A percentile compares a stretch with the other conserved stretches of the same genome.
phyloP scores from a whole-genome alignment of 2,888 invertebrate genomes.

The Zaprionus bogoriensis region DNA sequence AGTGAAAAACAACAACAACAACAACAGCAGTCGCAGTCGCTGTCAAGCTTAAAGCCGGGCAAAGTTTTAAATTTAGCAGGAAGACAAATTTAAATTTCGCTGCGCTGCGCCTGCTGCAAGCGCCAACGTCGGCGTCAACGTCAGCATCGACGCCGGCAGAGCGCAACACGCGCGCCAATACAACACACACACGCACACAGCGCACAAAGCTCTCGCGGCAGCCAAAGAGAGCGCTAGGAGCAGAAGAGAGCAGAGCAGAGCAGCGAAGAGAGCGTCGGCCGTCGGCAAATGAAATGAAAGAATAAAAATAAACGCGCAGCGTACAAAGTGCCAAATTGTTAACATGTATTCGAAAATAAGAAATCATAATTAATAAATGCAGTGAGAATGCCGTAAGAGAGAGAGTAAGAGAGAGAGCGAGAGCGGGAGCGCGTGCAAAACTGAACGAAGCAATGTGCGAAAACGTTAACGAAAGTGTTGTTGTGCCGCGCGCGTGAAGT shows the following conservation, averaged over 20 bases:
- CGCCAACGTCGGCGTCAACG: constrained; percentile 22
- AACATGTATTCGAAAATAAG: constrained; percentile 31
- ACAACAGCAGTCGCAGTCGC: constrained; percentile 13
- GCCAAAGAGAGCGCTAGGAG: not conserved
- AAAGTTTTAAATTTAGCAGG: constrained; percentile 38
- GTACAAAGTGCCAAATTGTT: constrained; percentile 66
- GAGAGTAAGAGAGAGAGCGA: no score
- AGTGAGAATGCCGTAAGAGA: constrained; percentile 32
- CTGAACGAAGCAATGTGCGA: not conserved
- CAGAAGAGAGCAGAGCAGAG: constrained; percentile 20
- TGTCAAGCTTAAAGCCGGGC: constrained; percentile 15
- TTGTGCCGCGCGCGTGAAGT: not conserved
- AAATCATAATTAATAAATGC: constrained; percentile 18
- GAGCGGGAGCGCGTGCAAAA: not conserved
- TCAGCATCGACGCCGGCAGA: constrained; percentile 40
- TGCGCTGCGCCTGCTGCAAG: constrained; percentile 8
- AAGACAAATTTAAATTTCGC: constrained; percentile 53
- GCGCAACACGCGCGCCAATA: constrained; percentile 55
- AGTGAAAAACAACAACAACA: constrained; percentile 34
- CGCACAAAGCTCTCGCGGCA: constrained; percentile 41
- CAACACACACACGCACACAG: constrained; percentile 32
- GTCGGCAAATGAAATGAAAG: constrained; percentile 59
- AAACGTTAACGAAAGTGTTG: not conserved
- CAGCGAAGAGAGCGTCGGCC: no score
- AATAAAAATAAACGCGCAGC: constrained; percentile 32